Conservation (phyloP, 37 sponge, comb jelly and placozoan genomes). For the Halichondria panicea region DNA sequence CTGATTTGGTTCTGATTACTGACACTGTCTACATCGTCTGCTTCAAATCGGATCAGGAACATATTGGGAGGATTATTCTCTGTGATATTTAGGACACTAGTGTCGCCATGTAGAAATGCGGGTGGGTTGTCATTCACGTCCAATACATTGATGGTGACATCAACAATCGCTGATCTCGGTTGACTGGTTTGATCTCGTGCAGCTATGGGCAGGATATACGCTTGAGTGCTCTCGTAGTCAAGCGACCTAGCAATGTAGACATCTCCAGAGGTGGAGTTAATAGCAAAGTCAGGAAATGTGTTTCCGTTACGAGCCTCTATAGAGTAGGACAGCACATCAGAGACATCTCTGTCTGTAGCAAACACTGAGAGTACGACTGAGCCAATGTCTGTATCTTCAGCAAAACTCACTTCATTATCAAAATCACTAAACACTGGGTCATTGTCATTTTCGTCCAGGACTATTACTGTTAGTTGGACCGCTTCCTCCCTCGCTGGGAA, state of each 20-base stretch:
- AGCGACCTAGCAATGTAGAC: conserved; percentile 19
- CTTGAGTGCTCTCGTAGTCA: conserved; percentile 31
- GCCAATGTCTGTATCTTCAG: conserved; percentile 40
- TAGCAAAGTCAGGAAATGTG: conserved; percentile 41
- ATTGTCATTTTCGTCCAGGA: conserved; percentile 65
- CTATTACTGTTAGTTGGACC: conserved; percentile 16
- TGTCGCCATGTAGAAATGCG: conserved; percentile 8
- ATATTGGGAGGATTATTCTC: conserved; percentile 30
- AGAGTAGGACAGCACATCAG: conserved; percentile 39
- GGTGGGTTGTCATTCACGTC: conserved; percentile 78
- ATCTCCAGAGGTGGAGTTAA: conserved; percentile 37
- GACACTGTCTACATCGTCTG: conserved; percentile 48
- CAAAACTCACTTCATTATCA: neutral
- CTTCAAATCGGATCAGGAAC: conserved; percentile 12
- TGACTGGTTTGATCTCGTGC: conserved; percentile 15
- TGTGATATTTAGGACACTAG: neutral
- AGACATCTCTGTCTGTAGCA: conserved; percentile 61
- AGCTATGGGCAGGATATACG: conserved; percentile 21
- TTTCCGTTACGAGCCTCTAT: conserved; percentile 18
- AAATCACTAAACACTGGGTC: conserved; percentile 26
- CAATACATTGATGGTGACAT: conserved; percentile 29
- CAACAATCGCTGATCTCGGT: conserved; percentile 2
- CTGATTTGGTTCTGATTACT: conserved; percentile 34
- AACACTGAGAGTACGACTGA: conserved; percentile 19
- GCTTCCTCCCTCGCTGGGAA: conserved; percentile 15